Evolutionary conservation across 2,888 invertebrate genomes (phyloP), one percentile per base, ranked within the genome.

Genomic region (Acanthosepion pharaonis): DNA sequence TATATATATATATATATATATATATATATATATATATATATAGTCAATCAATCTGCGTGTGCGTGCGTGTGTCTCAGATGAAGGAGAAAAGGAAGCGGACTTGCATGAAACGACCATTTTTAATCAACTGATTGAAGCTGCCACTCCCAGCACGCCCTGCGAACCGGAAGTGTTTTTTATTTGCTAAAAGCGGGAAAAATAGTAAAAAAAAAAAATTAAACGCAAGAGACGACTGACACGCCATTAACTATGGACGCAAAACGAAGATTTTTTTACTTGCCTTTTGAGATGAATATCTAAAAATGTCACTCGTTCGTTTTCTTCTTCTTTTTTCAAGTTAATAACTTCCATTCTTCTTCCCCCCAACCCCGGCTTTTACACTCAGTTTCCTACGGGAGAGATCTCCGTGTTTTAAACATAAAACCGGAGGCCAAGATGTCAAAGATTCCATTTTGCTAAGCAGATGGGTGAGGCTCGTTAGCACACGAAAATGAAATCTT

Each of bases 101-200:
- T n/a, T 78, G n/a, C n/a, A 15, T 33, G 18, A 78, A n/a, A 3
- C 78, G 78, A 33, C n/a, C n/a, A 78, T 78, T 78, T 78, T 78
- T 78, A 78, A 78, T 78, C 78, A 78, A 78, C 78, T 78, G 78
- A 78, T 78, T 78, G 78, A 78, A 78, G 33, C 15, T n/a, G 1
- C n/a, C n/a, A 78, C 78, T 78, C 78, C 78, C 78, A 78, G 78
- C 78, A 78, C n/a, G n/a, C 33, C 78, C 78, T 33, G 78, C 78
- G 33, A 78, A 78, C 78, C n/a, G 78, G 78, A 78, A 78, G 78
- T 78, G 78, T 78, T 78, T 15, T 78, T 33, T n/a, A n/a, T n/a
- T 78, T 78, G 78, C 78, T 78, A 11, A n/a, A 78, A 78, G 78
- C 78, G 78, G 78, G 78, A 78, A 78, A 78, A 78, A 78, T 78